A percentile compares a stretch with the other conserved stretches of the same genome.
Evolutionary conservation across 1,140 invertebrate species (phyloP).

Genomic region (Diorhabda carinulata): DNA sequence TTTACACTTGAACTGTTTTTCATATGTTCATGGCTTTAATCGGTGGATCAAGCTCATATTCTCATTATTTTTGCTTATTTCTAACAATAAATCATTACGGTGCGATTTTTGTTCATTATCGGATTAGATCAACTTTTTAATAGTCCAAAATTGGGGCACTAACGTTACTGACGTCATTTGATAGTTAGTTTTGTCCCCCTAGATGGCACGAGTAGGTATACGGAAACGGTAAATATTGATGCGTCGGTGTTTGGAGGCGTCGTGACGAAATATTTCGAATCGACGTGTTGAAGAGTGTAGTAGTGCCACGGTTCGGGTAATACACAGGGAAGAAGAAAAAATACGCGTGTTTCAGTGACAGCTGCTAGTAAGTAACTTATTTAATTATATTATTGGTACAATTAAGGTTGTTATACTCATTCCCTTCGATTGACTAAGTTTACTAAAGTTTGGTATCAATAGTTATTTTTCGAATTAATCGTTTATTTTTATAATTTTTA

Average conservation of each 20-base stretch:
- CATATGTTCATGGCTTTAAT: no score
- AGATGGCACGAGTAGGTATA: constrained; percentile 20
- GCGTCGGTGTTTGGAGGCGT: constrained; percentile 17
- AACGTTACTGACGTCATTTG: background rate
- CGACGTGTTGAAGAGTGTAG: constrained; percentile 19
- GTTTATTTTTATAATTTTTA: no score
- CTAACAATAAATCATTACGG: no score
- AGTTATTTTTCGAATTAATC: no score
- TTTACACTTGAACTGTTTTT: no score
- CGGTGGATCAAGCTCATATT: no score
- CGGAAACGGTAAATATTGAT: constrained; percentile 21
- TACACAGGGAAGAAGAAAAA: background rate
- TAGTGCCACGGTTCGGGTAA: constrained; percentile 7
- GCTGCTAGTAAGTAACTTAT: constrained; percentile 5
- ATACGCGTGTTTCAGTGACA: constrained; percentile 4
- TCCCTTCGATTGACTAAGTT: no score
- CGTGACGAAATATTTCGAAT: constrained; percentile 27
- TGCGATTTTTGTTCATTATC: no score
- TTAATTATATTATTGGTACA: background rate
- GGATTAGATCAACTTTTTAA: no score
- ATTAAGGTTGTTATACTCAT: no score
- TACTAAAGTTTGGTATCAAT: no score
- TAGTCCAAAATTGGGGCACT: background rate
- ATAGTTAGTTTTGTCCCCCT: constrained; percentile 11
- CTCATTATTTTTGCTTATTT: no score